Evolutionary conservation across 1,140 invertebrate genomes (phyloP).

Genomic region (Pemphigus obesinymphae): DNA sequence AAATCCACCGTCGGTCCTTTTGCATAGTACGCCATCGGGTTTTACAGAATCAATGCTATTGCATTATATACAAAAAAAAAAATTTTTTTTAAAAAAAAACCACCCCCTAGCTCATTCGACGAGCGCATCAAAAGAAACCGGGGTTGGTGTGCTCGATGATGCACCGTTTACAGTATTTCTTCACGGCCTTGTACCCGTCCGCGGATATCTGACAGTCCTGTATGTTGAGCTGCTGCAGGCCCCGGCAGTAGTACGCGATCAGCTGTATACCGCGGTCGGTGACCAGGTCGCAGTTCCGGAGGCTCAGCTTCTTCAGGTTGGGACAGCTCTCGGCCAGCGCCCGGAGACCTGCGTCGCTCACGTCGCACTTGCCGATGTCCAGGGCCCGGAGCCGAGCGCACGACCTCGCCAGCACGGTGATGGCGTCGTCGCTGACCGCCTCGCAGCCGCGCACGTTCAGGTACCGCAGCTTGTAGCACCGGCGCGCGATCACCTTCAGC

Average conservation of each 20-base stretch:
- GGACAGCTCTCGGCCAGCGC: constrained; percentile 82
- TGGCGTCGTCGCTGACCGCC: constrained; percentile 82
- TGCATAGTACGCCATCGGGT: too few relatives aligned
- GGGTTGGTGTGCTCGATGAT: constrained; percentile 93
- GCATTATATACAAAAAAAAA: too few relatives aligned
- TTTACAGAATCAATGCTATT: too few relatives aligned
- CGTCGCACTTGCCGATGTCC: constrained; percentile 88
- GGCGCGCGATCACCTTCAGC: constrained; percentile 76
- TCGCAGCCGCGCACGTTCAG: constrained; percentile 87
- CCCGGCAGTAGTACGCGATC: constrained; percentile 79
- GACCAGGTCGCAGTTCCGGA: constrained; percentile 83
- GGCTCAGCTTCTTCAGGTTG: constrained; percentile 81
- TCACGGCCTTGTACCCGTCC: constrained; percentile 82
- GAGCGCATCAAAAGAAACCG: constrained; percentile 70
- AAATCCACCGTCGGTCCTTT: too few relatives aligned
- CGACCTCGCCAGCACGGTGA: constrained; percentile 73
- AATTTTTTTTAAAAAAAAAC: too few relatives aligned
- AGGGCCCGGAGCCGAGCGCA: constrained; percentile 78
- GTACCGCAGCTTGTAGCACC: constrained; percentile 85
- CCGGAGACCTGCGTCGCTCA: constrained; percentile 78
- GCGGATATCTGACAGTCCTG: constrained; percentile 84
- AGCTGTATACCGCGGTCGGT: constrained; percentile 81
- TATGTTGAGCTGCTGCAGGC: constrained; percentile 83
- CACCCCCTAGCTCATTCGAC: background rate
- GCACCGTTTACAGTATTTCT: constrained; percentile 83